Conservation (phyloP, 1,140 invertebrate genomes). For the Planococcus citri region DNA sequence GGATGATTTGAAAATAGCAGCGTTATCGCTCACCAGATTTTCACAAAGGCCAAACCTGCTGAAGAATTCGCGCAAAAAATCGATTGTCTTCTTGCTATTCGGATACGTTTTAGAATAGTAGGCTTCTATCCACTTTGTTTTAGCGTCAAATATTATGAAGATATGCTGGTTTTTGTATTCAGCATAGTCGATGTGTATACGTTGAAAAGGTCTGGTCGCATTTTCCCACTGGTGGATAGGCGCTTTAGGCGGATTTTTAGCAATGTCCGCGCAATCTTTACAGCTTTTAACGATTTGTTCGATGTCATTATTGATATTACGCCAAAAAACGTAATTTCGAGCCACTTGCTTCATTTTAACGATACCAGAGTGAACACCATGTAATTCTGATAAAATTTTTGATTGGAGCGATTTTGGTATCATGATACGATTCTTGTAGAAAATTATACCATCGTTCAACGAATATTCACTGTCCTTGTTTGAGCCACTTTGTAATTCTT, state of each 20-base stretch:
- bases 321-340: slow-evolving; percentile 4
- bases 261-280: slow-evolving; percentile 26
- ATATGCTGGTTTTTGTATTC: too few relatives aligned
- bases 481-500: too few relatives aligned
- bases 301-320: too few relatives aligned
- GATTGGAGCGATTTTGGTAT: too few relatives aligned
- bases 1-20: slow-evolving; percentile 33
- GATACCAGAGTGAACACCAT: slow-evolving; percentile 25
- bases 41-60: slow-evolving; percentile 31
- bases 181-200: not conserved
- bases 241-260: slow-evolving; percentile 26
- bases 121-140: too few relatives aligned
- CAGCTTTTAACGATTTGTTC: slow-evolving; percentile 25
- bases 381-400: too few relatives aligned
- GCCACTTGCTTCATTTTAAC: slow-evolving; percentile 34
- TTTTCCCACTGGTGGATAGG: slow-evolving; percentile 27
- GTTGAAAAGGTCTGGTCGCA: slow-evolving; percentile 26
- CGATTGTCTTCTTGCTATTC: too few relatives aligned
- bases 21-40: slow-evolving; percentile 31
- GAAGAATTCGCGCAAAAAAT: too few relatives aligned
- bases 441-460: not conserved
- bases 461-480: too few relatives aligned
- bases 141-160: too few relatives aligned
- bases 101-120: too few relatives aligned
- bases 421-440: not conserved